Base-by-base conservation (phyloP, 1,140 invertebrate genomes). In the Andricus grossulariae region DNA sequence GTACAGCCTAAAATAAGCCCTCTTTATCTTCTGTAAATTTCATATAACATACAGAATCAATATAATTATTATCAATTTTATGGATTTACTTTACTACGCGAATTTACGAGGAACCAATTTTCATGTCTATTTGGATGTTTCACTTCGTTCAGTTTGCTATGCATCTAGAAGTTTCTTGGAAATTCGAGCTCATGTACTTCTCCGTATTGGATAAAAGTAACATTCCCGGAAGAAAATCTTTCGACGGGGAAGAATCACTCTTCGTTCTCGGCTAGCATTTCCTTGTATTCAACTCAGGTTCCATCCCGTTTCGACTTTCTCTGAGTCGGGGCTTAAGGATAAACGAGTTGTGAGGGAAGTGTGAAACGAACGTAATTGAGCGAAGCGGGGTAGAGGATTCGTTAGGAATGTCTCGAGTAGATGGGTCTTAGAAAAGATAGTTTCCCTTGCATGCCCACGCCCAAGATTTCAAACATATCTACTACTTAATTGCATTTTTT, bases 321-420 rank as follows among this genome's bases (percentile, higher is more conserved):
- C 18, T 19, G 54, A 55, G 18, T 66, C 32, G 15, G 25, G 60
- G 60, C 60, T 66, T 66, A 66, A 39, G 60, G 60, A 66, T 66
- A 66, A 66, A 66, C 60, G 60, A 66, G 60, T 66, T 66, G 60
- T 45, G 39, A 66, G 16, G 32, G 60, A 15, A 16, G 60, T 66
- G 60, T 66, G 60, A 66, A 66, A 66, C 60, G 60, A 66, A 66
- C 60, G 60, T 66, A 66, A 66, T 66, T 66, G 60, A 66, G 60
- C 60, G 25, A 39, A 39, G 39, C 60, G 21, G 60, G 32, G 60
- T 66, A 39, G 60, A 66, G 60, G 60, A 66, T 66, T 66, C 60
- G 60, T 66, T 66, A 66, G 60, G 60, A 32, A 66, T 66, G 60
- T 66, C 60, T 66, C 60, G 60, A 66, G 60, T 66, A 66, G 60